A percentile compares a stretch with the other conserved stretches of the same genome.
These are phyloP conservation scores for Sebastes glaucus DNA, from an alignment of 2,797 vertebrate species.

Conservation along the genomic window DNA sequence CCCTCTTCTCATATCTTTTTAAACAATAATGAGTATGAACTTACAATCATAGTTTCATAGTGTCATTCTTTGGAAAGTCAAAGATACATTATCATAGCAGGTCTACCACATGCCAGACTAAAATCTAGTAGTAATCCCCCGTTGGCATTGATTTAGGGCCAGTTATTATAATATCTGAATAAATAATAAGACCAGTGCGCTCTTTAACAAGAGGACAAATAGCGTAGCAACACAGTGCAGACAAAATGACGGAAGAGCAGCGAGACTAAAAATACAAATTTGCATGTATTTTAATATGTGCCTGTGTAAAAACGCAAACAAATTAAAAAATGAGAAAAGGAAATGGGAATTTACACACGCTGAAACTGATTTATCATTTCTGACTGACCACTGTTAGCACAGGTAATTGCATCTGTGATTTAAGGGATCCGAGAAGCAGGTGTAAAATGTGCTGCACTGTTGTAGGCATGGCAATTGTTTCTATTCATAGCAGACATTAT, in stretches of 20 bases:
- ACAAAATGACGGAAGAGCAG: not conserved
- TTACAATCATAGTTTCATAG: not conserved
- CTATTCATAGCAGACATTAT: slow-evolving; percentile 58
- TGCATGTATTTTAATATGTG: not conserved
- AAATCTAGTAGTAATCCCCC: not conserved
- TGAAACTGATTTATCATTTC: slow-evolving; percentile 18
- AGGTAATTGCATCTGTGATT: slow-evolving; percentile 47
- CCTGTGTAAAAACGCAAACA: not conserved
- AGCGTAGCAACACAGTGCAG: not conserved
- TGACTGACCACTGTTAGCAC: slow-evolving; percentile 18
- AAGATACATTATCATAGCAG: not conserved
- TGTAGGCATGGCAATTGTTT: slow-evolving; percentile 30
- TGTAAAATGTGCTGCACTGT: slow-evolving; percentile 29
- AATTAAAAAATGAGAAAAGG: not conserved
- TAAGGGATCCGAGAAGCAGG: slow-evolving; percentile 45
- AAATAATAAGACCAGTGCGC: slow-evolving; percentile 1
- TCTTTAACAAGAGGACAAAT: not conserved
- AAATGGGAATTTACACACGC: not conserved
- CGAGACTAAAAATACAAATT: not conserved
- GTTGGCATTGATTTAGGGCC: not conserved
- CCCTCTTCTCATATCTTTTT: not conserved
- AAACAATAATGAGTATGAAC: slow-evolving; percentile 6
- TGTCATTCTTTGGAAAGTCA: not conserved
- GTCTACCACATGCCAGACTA: not conserved
- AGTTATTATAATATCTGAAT: slow-evolving; percentile 10